Evolutionary conservation across 2,113 vertebrate species (phyloP).

Genomic region (Beaufortia kweichowensis): DNA sequence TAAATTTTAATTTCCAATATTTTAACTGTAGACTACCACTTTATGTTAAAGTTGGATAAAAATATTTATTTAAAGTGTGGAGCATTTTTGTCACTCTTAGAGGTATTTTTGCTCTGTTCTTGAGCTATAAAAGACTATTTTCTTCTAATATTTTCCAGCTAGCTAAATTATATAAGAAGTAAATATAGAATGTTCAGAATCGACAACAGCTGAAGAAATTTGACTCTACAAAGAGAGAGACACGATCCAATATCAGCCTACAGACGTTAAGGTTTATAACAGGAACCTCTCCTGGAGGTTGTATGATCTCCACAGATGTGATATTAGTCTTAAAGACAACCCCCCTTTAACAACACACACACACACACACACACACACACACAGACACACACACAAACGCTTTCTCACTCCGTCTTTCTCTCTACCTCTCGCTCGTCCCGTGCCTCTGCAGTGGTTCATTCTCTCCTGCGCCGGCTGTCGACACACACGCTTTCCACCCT

Average conservation of each 20-base stretch:
- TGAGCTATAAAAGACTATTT: too few species aligned
- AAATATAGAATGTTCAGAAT: neutral
- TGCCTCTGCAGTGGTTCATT: constrained; percentile 43
- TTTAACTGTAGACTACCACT: too few species aligned
- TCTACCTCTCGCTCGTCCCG: constrained; percentile 26
- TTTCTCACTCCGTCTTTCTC: constrained; percentile 26
- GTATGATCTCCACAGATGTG: constrained; percentile 49
- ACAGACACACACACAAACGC: neutral
- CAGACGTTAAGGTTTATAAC: neutral
- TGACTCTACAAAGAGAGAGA: neutral
- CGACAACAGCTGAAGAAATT: neutral
- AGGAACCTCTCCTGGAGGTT: constrained; percentile 15
- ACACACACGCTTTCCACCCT: constrained; percentile 20
- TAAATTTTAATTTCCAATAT: too few species aligned
- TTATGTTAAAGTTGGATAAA: too few species aligned
- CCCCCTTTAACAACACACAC: neutral
- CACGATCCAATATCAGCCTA: too few species aligned
- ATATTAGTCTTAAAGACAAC: constrained; percentile 40
- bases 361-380: neutral
- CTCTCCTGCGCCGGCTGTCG: constrained; percentile 32
- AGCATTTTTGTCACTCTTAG: neutral
- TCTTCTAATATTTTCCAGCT: neutral
- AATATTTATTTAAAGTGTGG: too few species aligned
- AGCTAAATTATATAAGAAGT: neutral
- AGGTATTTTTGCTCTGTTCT: neutral